Evolutionary conservation across 2,888 invertebrate genomes (phyloP).

Genomic region (Crepidodera aurea): DNA sequence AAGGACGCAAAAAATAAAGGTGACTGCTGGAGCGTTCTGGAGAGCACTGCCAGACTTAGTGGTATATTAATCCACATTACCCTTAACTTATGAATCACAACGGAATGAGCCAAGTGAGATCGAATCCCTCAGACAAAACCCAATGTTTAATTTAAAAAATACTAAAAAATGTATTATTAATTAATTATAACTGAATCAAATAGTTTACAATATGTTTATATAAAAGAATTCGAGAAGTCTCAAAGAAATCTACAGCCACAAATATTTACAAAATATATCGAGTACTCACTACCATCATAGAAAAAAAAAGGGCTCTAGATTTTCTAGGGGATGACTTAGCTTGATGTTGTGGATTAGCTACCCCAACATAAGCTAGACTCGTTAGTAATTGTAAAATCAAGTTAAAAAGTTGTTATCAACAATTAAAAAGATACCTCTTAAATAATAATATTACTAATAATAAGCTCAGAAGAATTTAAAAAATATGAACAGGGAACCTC

Average conservation of each 20-base stretch:
- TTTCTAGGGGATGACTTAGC: too few species aligned
- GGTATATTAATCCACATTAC: constrained; percentile 31
- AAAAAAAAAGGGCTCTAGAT: too few species aligned
- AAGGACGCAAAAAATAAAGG: too few species aligned
- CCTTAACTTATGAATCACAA: constrained; percentile 18
- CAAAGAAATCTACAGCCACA: constrained; percentile 13
- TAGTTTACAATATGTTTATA: not conserved
- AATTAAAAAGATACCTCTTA: not conserved
- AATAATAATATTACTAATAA: too few species aligned
- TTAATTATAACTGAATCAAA: not conserved
- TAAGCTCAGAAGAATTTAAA: not conserved
- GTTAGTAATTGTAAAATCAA: not conserved
- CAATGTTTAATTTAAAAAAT: not conserved
- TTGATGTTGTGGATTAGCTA: too few species aligned
- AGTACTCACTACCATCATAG: too few species aligned
- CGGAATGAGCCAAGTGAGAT: not conserved
- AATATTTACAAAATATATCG: too few species aligned
- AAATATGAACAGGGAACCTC: too few species aligned
- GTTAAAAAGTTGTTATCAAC: not conserved
- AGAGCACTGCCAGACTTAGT: constrained; percentile 30
- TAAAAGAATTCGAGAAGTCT: not conserved
- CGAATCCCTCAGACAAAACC: not conserved
- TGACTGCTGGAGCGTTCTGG: constrained; percentile 37
- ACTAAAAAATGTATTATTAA: not conserved
- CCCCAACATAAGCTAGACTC: too few species aligned